Evolutionary conservation across 2,113 vertebrate species (phyloP).

Genomic region (Dromaius novaehollandiae): DNA sequence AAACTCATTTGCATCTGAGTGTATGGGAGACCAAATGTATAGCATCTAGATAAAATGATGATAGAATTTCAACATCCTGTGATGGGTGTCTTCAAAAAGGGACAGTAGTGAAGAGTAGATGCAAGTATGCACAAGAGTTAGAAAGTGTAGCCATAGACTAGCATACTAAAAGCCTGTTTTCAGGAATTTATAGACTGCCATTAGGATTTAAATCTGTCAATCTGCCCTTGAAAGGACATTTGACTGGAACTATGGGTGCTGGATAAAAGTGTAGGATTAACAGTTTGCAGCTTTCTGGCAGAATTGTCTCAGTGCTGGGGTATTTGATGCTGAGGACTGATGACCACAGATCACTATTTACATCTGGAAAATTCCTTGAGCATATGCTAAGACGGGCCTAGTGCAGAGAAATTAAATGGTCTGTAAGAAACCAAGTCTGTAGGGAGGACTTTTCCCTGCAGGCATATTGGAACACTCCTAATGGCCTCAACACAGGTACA

Average conservation of each 20-base stretch:
- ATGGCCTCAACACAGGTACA: neutral
- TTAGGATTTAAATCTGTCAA: constrained; percentile 13
- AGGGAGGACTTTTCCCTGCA: neutral
- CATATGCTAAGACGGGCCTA: neutral
- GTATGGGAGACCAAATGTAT: neutral
- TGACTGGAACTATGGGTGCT: constrained; percentile 9
- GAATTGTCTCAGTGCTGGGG: neutral
- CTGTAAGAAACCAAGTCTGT: neutral
- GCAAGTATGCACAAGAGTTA: neutral
- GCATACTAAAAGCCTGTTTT: neutral
- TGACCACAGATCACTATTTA: neutral
- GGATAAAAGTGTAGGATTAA: neutral
- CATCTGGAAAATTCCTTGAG: neutral
- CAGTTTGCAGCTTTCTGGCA: neutral
- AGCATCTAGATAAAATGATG: neutral
- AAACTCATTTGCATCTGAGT: neutral
- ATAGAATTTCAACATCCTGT: neutral
- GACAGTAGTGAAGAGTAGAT: neutral
- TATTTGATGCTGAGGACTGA: neutral
- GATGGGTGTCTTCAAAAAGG: neutral
- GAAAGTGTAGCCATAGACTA: neutral
- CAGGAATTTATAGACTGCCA: constrained; percentile 7
- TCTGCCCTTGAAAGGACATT: constrained; percentile 5
- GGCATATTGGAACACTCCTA: neutral
- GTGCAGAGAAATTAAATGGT: neutral